Evolutionary conservation across 2,797 vertebrate genomes (phyloP).

Genomic region (Florisuga fusca): DNA sequence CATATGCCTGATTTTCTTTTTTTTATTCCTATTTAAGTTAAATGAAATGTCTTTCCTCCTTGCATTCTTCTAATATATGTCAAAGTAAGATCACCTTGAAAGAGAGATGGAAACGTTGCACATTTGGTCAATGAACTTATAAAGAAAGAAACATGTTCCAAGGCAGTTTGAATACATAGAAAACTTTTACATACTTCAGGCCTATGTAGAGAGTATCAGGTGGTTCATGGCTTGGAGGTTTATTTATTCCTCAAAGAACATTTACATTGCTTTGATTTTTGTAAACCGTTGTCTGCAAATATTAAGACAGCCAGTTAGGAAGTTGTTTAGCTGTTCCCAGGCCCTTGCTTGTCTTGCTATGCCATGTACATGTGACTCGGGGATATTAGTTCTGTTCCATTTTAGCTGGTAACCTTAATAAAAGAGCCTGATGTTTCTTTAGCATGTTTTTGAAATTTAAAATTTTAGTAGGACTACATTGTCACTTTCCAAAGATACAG

Average conservation of each 20-base stretch:
- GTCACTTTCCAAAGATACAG: neutral
- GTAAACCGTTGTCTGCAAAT: neutral
- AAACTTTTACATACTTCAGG: neutral
- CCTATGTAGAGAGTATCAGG: neutral
- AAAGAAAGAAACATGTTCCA: neutral
- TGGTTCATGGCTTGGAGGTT: neutral
- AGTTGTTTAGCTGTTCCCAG: neutral
- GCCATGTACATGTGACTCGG: neutral
- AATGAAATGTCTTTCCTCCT: neutral
- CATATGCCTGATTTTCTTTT: neutral
- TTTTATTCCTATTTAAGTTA: neutral
- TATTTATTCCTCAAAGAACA: neutral
- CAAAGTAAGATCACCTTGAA: neutral
- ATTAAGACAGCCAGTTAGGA: neutral
- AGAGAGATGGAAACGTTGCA: neutral
- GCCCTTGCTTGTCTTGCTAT: neutral
- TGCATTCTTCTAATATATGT: rapidly evolving
- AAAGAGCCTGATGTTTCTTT: neutral
- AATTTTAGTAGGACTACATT: neutral
- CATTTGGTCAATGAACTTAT: neutral
- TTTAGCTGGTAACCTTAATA: neutral
- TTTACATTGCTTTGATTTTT: neutral
- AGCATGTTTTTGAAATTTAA: neutral
- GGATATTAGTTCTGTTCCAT: neutral
- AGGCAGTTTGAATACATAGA: neutral